Percentiles rank a stretch among this genome's conserved stretches.
These are phyloP conservation scores for Alloplasta piceator DNA, from an alignment of 2,888 invertebrate species.

Conservation along the genomic window DNA sequence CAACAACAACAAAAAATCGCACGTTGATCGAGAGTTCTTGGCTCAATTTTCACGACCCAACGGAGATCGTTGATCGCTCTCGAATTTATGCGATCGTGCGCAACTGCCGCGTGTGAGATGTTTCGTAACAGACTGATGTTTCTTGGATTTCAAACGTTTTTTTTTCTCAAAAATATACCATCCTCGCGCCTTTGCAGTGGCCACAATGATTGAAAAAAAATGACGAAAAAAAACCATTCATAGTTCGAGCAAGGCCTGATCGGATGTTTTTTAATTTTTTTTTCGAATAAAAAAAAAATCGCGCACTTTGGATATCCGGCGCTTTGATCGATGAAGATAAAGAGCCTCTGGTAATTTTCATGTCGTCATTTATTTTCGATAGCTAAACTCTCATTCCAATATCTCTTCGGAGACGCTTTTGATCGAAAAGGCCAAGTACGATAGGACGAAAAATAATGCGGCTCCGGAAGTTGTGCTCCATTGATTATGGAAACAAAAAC, in stretches of 20 bases:
- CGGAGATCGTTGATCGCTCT: too few species aligned
- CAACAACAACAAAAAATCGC: too few species aligned
- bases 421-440: conserved; percentile 20
- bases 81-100: too few species aligned
- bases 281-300: not conserved
- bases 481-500: conserved; percentile 37
- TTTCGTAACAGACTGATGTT: not conserved
- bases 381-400: conserved; percentile 56
- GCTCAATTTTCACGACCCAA: too few species aligned
- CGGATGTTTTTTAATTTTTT: not conserved
- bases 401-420: conserved; percentile 50
- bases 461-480: conserved; percentile 43
- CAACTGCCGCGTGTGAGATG: too few species aligned
- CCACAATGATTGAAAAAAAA: too few species aligned
- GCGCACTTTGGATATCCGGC: too few species aligned
- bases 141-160: not conserved
- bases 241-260: not conserved
- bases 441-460: conserved; percentile 15
- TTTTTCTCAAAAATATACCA: not conserved
- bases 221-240: not conserved
- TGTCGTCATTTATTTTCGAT: conserved; percentile 1
- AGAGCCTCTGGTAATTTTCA: not conserved
- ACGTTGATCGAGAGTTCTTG: too few species aligned
- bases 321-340: not conserved
- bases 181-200: conserved; percentile 17